phyloP scores from a whole-genome alignment of 2,888 invertebrate genomes.

The Athalia cordata region DNA sequence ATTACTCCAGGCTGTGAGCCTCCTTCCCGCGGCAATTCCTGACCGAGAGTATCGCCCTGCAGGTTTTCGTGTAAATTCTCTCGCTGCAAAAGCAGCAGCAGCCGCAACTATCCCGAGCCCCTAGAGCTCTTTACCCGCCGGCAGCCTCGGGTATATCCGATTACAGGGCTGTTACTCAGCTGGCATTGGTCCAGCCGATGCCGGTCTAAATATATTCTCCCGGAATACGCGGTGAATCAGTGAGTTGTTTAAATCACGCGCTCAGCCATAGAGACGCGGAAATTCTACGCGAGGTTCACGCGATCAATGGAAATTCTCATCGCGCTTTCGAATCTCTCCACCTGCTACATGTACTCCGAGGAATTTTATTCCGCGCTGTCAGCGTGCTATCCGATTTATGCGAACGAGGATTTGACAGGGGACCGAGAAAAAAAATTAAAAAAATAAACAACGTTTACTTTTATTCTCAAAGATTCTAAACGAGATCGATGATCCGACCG shows the following conservation, averaged over 20 bases:
- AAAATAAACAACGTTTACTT: too few relatives aligned
- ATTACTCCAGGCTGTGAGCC: neutral
- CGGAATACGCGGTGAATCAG: slow-evolving; percentile 44
- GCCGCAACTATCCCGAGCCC: too few relatives aligned
- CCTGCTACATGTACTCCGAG: too few relatives aligned
- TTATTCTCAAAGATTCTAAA: too few relatives aligned
- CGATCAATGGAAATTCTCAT: neutral
- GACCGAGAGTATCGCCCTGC: neutral
- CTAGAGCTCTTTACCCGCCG: neutral
- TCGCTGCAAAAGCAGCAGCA: neutral
- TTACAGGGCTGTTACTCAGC: slow-evolving; percentile 59
- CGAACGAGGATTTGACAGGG: too few relatives aligned
- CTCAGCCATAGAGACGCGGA: neutral
- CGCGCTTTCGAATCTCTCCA: too few relatives aligned
- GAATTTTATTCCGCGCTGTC: too few relatives aligned
- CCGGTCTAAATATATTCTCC: slow-evolving; percentile 59
- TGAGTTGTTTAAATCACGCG: slow-evolving; percentile 45
- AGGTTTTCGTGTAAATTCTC: neutral
- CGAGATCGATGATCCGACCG: too few relatives aligned
- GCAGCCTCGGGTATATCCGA: slow-evolving; percentile 52
- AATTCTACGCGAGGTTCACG: neutral
- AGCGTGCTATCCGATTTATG: too few relatives aligned
- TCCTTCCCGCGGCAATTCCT: too few relatives aligned
- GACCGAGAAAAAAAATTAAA: too few relatives aligned
- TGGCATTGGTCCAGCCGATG: slow-evolving; percentile 57